Conservation (phyloP, 1,140 invertebrate genomes). For the Eumeta japonica region DNA sequence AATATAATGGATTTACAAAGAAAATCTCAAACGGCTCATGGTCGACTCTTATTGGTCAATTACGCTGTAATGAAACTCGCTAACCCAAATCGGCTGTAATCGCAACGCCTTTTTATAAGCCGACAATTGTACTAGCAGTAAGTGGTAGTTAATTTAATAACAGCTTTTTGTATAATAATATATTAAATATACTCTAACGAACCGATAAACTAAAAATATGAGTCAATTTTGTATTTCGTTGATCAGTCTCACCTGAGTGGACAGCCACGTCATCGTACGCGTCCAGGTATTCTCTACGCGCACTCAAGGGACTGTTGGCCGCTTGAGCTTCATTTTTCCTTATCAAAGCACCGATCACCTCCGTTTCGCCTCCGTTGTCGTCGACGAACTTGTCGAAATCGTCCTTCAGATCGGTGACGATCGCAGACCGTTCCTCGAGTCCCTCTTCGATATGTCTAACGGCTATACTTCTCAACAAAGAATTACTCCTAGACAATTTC, state of each 20-base stretch:
- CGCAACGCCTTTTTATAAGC: no score
- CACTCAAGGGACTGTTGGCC: constrained; percentile 48
- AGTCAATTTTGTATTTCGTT: no score
- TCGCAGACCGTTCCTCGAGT: constrained; percentile 31
- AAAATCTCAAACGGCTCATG: no score
- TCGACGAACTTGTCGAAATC: constrained; percentile 47
- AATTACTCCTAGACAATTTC: constrained; percentile 67
- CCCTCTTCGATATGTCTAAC: constrained; percentile 42
- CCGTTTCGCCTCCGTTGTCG: constrained; percentile 40
- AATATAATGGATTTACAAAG: no score
- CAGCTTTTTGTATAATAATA: no score
- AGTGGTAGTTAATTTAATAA: no score
- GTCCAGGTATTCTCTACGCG: constrained; percentile 55
- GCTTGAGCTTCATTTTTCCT: constrained; percentile 47
- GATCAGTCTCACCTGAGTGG: constrained; percentile 60
- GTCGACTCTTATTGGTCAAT: no score
- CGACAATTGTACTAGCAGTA: no score
- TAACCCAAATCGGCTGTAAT: no score
- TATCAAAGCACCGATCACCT: constrained; percentile 44
- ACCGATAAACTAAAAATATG: no score
- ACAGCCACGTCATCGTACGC: constrained; percentile 62
- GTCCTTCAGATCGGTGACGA: constrained; percentile 40
- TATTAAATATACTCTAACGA: no score
- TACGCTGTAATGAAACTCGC: background rate
- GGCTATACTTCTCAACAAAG: constrained; percentile 55